Evolutionary conservation across 2,888 invertebrate genomes (phyloP), one percentile per base, ranked within the genome.

Genomic region (Thereva nobilitata): DNA sequence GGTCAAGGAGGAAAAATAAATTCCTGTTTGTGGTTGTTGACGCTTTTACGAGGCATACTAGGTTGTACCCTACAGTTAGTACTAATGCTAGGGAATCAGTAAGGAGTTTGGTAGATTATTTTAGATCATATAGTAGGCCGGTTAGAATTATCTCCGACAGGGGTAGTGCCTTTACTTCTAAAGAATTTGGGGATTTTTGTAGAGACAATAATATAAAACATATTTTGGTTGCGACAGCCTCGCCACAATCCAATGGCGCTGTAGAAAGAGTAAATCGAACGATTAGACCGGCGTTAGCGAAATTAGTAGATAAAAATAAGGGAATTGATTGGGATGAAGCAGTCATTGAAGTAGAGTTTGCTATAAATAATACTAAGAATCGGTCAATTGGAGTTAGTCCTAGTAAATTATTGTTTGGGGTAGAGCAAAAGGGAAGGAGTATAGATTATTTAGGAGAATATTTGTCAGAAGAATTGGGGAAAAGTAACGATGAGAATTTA

Each of bases 1-100:
- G 67, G 52, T 76, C 73, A 47, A 72, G 66, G 12, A 68, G 56
- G 0, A 72, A 73, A 38, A 79, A 79, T 56, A 70, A 70, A 8
- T 70, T 80, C 40, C 64, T 80, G n/a, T 67, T 81, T 4, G 73
- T 74, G 1, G 67, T 76, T 4, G 73, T 81, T 0, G 78, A 81
- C 66, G 77, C 70, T 0, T 80, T 79, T 52, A 78, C 77, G 0
- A 79, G 79, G 64, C 78, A 74, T 67, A 67, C 74, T 0, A 72
- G 76, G 40, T 63, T 77, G 4, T 76, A 73, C 67, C 68, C 78
- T 0, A 75, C 76, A 4, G 71, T 68, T 52, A 73, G 70, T 55
- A 77, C 76, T 2, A 74, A 73, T 63, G 71, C 74, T 1, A 69
- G 67, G 55, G 71, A 71, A 5, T 74, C 73, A 0, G 71, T 78